These are phyloP conservation scores for Machimus rusticus DNA, from an alignment of 2,888 invertebrate species.

Conservation along the genomic window DNA sequence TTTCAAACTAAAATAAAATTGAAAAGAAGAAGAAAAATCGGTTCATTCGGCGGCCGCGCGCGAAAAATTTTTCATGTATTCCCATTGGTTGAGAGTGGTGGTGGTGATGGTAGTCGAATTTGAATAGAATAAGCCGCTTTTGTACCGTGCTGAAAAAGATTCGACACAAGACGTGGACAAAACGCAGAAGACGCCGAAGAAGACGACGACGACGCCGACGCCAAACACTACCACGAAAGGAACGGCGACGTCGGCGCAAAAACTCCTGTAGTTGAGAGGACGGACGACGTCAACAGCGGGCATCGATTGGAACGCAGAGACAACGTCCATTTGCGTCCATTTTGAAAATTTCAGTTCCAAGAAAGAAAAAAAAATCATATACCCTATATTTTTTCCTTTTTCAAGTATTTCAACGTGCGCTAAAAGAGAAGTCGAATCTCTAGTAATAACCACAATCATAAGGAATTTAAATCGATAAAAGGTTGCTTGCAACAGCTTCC, in stretches of 20 bases:
- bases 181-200: not conserved
- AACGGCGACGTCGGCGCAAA: not conserved
- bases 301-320: slow-evolving; percentile 20
- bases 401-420: not conserved
- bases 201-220: not conserved
- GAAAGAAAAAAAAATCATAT: not conserved
- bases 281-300: slow-evolving; percentile 17
- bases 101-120: not conserved
- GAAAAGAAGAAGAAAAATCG: not conserved
- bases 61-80: slow-evolving; percentile 7
- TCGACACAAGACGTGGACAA: not conserved
- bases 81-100: not conserved
- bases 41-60: slow-evolving; percentile 4
- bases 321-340: slow-evolving; percentile 25
- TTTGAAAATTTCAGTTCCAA: slow-evolving; percentile 1
- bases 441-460: not conserved
- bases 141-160: not conserved
- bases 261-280: not conserved
- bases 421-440: not conserved
- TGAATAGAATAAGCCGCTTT: not conserved
- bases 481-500: not conserved
- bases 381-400: not conserved
- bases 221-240: not conserved
- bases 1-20: not conserved
- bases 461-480: not conserved